These are phyloP conservation scores for Stictonetta naevosa DNA, from an alignment of 2,113 vertebrate species.

Conservation along the genomic window DNA sequence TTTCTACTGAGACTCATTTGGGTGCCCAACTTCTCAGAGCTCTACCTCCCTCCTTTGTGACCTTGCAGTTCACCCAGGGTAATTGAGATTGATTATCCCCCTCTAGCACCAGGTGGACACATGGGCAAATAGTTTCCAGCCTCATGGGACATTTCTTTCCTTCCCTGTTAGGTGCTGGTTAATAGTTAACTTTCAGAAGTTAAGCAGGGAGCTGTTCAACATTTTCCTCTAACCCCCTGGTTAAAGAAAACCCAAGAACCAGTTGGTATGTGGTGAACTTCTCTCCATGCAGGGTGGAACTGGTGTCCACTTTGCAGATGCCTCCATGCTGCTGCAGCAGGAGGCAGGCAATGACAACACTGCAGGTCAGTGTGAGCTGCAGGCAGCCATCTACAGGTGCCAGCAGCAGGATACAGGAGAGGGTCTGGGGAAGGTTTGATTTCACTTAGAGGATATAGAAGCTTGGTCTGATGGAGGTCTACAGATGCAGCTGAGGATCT, in stretches of 20 bases:
- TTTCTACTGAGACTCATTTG: neutral
- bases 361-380: rapidly evolving
- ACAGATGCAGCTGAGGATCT: neutral
- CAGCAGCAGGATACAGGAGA: rapidly evolving
- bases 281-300: neutral
- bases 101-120: neutral
- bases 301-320: neutral
- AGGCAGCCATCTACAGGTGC: neutral
- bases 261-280: neutral
- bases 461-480: neutral
- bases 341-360: neutral
- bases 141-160: neutral
- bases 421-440: too few relatives aligned
- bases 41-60: neutral
- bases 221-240: conserved; percentile 20
- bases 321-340: rapidly evolving
- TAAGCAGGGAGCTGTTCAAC: neutral
- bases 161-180: neutral
- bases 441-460: neutral
- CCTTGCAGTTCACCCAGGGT: neutral
- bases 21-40: neutral
- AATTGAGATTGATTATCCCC: neutral
- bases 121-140: neutral
- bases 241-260: conserved; percentile 23
- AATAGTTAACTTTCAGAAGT: conserved; percentile 45